Percentiles rank a stretch among this genome's conserved stretches.
These are phyloP conservation scores for Podarcis muralis DNA, from an alignment of 2,113 vertebrate species.

Conservation along the genomic window DNA sequence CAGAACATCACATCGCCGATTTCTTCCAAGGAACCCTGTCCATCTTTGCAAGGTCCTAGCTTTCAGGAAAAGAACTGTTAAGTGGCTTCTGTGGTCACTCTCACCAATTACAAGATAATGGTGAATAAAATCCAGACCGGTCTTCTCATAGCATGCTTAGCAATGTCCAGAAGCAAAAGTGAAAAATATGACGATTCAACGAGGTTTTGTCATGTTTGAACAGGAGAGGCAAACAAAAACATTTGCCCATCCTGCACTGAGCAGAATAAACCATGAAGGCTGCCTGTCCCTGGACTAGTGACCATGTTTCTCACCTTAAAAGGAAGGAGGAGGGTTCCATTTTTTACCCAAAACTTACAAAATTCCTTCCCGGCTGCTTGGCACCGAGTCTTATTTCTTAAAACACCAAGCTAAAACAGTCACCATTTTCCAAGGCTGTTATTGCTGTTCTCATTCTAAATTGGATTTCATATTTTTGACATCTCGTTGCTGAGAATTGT, in stretches of 20 bases:
- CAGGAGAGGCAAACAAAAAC: background rate
- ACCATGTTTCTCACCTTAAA: background rate
- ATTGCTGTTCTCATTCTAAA: background rate
- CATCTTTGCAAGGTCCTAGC: background rate
- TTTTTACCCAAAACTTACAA: background rate
- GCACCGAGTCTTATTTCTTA: background rate
- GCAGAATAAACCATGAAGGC: background rate
- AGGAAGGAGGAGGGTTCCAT: too few relatives aligned
- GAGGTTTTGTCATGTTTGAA: too few relatives aligned
- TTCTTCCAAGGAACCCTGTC: slow-evolving; percentile 16
- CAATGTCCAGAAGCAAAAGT: background rate
- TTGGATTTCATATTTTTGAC: background rate
- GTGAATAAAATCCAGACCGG: background rate
- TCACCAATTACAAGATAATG: background rate
- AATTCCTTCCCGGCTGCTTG: background rate
- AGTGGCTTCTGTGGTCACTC: accelerated
- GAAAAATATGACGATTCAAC: background rate
- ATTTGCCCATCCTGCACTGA: background rate
- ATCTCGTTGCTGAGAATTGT: background rate
- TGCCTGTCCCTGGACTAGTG: background rate
- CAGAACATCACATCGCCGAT: accelerated
- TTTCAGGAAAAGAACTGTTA: background rate
- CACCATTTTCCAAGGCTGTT: background rate
- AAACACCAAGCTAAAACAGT: background rate
- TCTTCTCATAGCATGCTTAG: background rate